phyloP scores from a whole-genome alignment of 1,140 invertebrate species.

The Trichonephila inaurata region DNA sequence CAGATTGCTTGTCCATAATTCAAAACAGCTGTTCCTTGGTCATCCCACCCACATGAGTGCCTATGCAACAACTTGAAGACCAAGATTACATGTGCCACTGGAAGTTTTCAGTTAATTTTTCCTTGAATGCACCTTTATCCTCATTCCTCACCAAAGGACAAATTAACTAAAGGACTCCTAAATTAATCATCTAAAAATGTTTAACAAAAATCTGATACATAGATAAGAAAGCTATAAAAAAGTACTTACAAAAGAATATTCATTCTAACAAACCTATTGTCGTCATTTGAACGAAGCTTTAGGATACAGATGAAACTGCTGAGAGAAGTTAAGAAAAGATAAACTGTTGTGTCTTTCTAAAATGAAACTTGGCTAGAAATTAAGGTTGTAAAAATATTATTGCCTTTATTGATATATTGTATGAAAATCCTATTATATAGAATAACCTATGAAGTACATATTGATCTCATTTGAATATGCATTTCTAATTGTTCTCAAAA shows the following conservation, averaged over 20 bases:
- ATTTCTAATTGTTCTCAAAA: slow-evolving; percentile 21
- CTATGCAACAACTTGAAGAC: slow-evolving; percentile 64
- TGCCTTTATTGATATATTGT: background rate
- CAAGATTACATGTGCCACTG: slow-evolving; percentile 60
- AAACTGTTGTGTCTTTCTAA: background rate
- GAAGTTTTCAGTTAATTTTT: background rate
- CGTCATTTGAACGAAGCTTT: background rate
- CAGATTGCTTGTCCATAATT: slow-evolving; percentile 38
- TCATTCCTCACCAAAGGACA: background rate
- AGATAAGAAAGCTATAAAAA: background rate
- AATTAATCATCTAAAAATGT: background rate
- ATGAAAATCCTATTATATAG: background rate
- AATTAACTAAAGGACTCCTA: too few relatives aligned
- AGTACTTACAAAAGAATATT: background rate
- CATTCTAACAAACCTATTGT: background rate
- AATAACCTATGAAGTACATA: slow-evolving; percentile 21
- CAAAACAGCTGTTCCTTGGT: slow-evolving; percentile 21
- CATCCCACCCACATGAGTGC: slow-evolving; percentile 65
- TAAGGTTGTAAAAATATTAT: background rate
- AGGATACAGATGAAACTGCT: background rate
- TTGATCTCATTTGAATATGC: background rate
- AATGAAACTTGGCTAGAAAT: slow-evolving; percentile 14
- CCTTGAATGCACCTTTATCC: background rate
- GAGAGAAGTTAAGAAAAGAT: background rate
- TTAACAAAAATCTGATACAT: background rate